Base-by-base conservation (phyloP, 2,797 vertebrate genomes). In the Lepidocolaptes lacrymiger region DNA sequence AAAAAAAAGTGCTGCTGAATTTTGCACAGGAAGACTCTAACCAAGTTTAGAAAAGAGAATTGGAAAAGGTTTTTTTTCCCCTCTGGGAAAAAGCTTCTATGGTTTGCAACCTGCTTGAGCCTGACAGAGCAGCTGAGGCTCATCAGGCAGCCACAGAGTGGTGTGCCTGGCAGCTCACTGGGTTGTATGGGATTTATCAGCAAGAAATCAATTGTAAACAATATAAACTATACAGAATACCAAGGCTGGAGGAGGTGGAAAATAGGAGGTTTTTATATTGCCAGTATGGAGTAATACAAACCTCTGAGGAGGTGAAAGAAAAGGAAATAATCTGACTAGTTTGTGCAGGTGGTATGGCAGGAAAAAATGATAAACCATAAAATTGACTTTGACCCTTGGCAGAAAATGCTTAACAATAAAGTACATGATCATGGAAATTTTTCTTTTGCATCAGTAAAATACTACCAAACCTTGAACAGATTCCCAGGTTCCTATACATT, bases 271-370 rank as follows among this genome's bases (percentile, higher is more conserved):
- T 89, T 63, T 64, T 39, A 10, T 36, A 34, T 69, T 59, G 75
- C 32, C 4, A 4, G 8, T 27, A 37, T 56, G 34, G 32, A 93
- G 59, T 36, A 80, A 80, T 14, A 23, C 36, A 91, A 54, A 82
- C 59, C 41, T 72, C 76, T 66, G 34, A 84, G 76, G 84, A 89
- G n/a, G 28, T 30, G 17, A 64, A 66, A 63, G 58, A 61, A 68
- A 87, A n/a, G 21, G 87, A 89, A 94, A 80, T 69, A 88, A 78
- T 88, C 81, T 80, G 66, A 59, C 62, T 58, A 88, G 43, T 85
- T 71, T 67, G 44, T 37, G 52, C 62, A 71, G 36, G 36, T 26
- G n/a, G 12, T 58, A 77, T 44, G 72, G 64, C 5, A 8, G 30
- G 41, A 26, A 49, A 76, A 90, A 76, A 54, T 6, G 10, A 52